A percentile compares a stretch with the other conserved stretches of the same genome.
Evolutionary conservation across 2,888 invertebrate species (phyloP).

Genomic region (Cryptosula pallasiana): DNA sequence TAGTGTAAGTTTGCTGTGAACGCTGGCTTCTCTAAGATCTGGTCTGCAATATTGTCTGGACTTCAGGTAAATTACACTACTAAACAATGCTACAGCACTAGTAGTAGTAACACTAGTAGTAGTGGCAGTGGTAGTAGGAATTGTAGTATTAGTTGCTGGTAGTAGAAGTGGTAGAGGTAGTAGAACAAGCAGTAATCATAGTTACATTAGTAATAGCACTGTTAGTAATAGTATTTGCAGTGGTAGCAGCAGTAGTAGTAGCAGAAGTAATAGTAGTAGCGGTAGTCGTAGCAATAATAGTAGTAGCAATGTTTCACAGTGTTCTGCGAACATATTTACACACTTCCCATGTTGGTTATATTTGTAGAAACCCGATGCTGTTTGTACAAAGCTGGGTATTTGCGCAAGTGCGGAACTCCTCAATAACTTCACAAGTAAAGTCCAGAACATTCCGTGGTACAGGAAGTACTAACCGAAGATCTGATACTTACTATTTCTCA

Average conservation of each 20-base stretch:
- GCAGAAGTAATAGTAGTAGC: constrained; percentile 19
- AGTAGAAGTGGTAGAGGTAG: constrained; percentile 10
- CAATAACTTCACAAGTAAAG: no score
- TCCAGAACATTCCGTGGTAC: no score
- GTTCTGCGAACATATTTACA: no score
- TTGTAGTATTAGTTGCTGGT: not conserved
- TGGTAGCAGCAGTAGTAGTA: constrained; percentile 25
- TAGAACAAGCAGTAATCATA: constrained; percentile 25
- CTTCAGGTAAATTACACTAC: not conserved
- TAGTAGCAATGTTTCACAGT: not conserved
- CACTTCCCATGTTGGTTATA: no score
- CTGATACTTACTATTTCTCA: no score
- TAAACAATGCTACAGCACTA: not conserved
- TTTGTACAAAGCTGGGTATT: no score
- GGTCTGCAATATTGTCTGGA: not conserved
- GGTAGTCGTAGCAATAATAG: not conserved
- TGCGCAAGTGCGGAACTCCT: no score
- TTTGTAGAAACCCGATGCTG: no score
- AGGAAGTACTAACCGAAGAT: no score
- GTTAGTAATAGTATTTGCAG: constrained; percentile 26
- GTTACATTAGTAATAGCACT: constrained; percentile 26
- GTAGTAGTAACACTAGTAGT: constrained; percentile 11
- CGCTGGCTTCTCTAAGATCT: not conserved
- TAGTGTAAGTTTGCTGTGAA: not conserved
- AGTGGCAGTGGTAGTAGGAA: not conserved